Evolutionary conservation across 2,888 invertebrate genomes (phyloP), one percentile per base, ranked within the genome.

Genomic region (Philereme transversata): DNA sequence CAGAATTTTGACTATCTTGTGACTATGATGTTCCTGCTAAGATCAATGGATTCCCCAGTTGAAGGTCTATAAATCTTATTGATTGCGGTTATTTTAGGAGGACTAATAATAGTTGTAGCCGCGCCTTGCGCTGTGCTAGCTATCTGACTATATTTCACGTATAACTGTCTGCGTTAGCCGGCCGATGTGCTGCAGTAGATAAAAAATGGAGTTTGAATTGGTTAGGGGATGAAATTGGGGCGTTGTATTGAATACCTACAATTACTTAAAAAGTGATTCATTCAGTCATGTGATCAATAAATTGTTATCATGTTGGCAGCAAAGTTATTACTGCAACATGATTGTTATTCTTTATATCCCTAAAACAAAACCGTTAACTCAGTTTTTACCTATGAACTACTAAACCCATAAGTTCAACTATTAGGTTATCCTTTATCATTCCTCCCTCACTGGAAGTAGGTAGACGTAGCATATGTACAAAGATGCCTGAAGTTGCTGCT

Each of bases 61-160:
- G 43, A 54, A 60, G 44, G 49, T 64, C 57, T 61, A 45, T 67
- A 75, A 73, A 77, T 74, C 69, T 68, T 72, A 79, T 76, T 75
- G 77, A 79, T 68, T 70, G 81, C 81, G 83, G 81, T 89, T 90
- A 91, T 91, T 92, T 90, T 91, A 82, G 77, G 88, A 84, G 79
- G 78, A 86, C 92, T 92, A 92, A 90, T 81, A 88, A 87, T 92
- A 92, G 91, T 83, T 78, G 74, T 80, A 83, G 86, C 86, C 87
- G 87, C 89, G 78, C 88, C 90, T 89, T 84, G 82, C 74, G 76
- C 74, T 73, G 75, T 75, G 75, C 73, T 73, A 75, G 74, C 33
- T 34, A 75, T 73, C 64, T 70, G 79, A 71, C 69, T 78, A 76
- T 75, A 78, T 80, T 40, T 73, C 73, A 75, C 74, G 69, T 63